A percentile compares a stretch with the other conserved stretches of the same genome.
Conservation (phyloP, 1,140 invertebrate species). For the Heterodera schachtii region DNA sequence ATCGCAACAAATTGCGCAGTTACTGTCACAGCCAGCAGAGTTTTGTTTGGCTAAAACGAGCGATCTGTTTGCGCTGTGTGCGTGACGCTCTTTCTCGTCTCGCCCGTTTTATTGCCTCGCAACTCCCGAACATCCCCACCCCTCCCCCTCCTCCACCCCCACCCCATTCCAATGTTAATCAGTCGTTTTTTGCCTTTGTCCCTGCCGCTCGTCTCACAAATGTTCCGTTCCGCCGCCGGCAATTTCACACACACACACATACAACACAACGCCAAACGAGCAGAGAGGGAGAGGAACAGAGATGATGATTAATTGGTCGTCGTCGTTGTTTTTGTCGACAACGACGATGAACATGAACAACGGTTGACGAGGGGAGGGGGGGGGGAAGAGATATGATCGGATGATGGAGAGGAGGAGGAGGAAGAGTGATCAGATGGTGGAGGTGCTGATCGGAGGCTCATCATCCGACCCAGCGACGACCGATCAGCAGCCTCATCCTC, state of each 20-base stretch:
- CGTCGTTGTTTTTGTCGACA: not conserved
- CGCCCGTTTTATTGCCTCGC: not conserved
- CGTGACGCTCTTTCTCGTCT: not conserved
- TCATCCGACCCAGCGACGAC: no score
- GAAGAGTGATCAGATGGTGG: no score
- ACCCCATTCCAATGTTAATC: not conserved
- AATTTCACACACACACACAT: not conserved
- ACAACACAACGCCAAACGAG: not conserved
- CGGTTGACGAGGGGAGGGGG: no score
- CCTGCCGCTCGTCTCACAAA: not conserved
- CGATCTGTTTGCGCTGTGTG: not conserved
- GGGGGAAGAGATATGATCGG: not conserved
- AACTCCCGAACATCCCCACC: not conserved
- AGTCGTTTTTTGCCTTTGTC: slow-evolving; percentile 1
- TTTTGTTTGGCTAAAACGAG: not conserved
- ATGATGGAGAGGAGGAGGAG: not conserved
- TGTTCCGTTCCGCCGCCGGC: slow-evolving; percentile 1
- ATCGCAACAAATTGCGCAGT: not conserved
- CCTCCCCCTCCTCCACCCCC: no score
- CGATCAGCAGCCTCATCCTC: not conserved
- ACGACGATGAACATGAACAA: not conserved
- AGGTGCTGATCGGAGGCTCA: no score
- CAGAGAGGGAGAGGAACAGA: not conserved
- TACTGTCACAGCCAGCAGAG: not conserved
- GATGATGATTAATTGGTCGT: not conserved